Evolutionary conservation across 2,888 invertebrate species (phyloP).

Genomic region (Onthophagus sagittarius): DNA sequence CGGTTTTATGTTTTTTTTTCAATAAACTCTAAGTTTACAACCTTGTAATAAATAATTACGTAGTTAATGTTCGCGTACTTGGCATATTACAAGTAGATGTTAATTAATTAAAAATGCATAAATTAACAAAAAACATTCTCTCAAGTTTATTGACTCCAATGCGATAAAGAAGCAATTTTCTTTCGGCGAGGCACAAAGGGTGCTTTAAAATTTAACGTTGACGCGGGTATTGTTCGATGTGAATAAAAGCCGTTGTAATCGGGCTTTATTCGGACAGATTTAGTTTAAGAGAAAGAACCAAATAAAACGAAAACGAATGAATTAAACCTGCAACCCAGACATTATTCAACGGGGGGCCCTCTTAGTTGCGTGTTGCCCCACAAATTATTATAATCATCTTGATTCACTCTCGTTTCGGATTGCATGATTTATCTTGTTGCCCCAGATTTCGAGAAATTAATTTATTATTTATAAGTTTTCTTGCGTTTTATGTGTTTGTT

Average conservation of each 20-base stretch:
- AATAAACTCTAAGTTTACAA: no score
- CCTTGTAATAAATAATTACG: no score
- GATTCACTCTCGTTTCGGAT: not conserved
- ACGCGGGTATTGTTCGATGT: not conserved
- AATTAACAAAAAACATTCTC: no score
- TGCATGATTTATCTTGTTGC: not conserved
- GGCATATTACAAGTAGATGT: no score
- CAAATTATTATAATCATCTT: slow-evolving; percentile 13
- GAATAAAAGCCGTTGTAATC: not conserved
- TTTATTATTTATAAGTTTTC: not conserved
- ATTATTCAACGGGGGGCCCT: not conserved
- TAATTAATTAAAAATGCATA: no score
- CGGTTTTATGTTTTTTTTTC: no score
- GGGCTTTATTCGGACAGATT: not conserved
- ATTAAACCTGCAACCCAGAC: not conserved
- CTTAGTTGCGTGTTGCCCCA: slow-evolving; percentile 17
- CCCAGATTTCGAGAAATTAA: not conserved
- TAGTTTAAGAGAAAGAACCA: not conserved
- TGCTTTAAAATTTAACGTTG: not conserved
- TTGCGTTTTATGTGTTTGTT: not conserved
- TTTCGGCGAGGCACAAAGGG: not conserved
- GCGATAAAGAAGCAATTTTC: not conserved
- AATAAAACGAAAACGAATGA: not conserved
- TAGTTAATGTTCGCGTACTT: no score
- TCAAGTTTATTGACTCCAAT: not conserved